phyloP scores from a whole-genome alignment of 1,140 invertebrate species.

The Micrasema longulum region DNA sequence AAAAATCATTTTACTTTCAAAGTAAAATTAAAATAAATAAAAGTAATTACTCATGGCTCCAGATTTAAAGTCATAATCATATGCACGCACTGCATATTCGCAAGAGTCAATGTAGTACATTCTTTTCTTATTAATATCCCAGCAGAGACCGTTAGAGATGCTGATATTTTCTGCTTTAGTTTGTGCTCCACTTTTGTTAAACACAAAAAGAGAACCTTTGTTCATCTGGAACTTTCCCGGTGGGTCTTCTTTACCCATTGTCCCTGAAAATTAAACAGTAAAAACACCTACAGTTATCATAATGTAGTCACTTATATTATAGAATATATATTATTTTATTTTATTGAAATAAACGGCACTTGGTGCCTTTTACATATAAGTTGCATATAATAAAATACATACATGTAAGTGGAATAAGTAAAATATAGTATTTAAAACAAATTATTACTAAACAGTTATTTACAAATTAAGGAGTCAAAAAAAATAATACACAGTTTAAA shows the following conservation, averaged over 20 bases:
- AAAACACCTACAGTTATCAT: too few species aligned
- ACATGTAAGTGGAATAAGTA: too few species aligned
- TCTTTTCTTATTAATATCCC: constrained; percentile 76
- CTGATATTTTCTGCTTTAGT: constrained; percentile 66
- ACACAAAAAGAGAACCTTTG: constrained; percentile 71
- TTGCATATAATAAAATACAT: too few species aligned
- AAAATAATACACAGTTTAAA: too few species aligned
- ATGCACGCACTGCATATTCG: constrained; percentile 75
- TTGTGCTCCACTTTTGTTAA: constrained; percentile 64
- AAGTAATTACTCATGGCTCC: constrained; percentile 75
- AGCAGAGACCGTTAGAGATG: constrained; percentile 87
- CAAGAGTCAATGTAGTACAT: constrained; percentile 85
- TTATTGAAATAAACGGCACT: too few species aligned
- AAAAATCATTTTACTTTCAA: too few species aligned
- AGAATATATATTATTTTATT: too few species aligned
- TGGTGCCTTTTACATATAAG: too few species aligned
- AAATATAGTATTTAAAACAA: too few species aligned
- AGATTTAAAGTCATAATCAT: constrained; percentile 78
- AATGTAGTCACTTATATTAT: too few species aligned
- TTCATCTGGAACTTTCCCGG: constrained; percentile 68
- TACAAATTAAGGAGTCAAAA: too few species aligned
- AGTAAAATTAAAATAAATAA: constrained; percentile 8
- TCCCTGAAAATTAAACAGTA: constrained; percentile 68
- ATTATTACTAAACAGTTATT: too few species aligned
- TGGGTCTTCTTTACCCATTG: constrained; percentile 74